These are phyloP conservation scores for Atta texana DNA, from an alignment of 1,140 invertebrate genomes.

Conservation along the genomic window DNA sequence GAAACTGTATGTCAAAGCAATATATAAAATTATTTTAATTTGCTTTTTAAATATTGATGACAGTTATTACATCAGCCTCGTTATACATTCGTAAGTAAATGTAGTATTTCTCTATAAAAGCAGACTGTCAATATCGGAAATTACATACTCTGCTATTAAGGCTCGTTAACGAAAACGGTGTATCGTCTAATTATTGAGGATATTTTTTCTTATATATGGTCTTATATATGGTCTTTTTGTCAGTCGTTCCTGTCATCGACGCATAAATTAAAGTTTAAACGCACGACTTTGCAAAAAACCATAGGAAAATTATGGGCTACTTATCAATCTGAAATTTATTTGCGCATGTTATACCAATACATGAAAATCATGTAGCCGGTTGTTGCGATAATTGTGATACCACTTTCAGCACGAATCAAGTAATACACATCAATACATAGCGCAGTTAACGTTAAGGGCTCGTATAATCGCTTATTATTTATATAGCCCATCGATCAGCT, in stretches of 20 bases:
- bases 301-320: constrained; percentile 26
- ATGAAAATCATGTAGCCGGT: constrained; percentile 57
- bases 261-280: constrained; percentile 28
- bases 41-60: neutral
- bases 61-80: neutral
- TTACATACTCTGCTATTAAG: neutral
- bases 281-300: constrained; percentile 21
- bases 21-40: neutral
- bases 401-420: constrained; percentile 48
- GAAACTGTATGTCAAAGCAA: neutral
- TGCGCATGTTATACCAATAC: constrained; percentile 18
- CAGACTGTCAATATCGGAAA: neutral
- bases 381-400: constrained; percentile 69
- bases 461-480: constrained; percentile 56
- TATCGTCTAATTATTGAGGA: neutral
- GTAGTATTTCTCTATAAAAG: neutral
- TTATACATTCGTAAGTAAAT: neutral
- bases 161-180: constrained; percentile 51
- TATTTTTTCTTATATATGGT: neutral
- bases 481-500: constrained; percentile 12
- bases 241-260: neutral
- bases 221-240: constrained; percentile 2
- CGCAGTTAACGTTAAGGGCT: constrained; percentile 11
- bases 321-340: constrained; percentile 18
- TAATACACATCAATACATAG: neutral